These are phyloP conservation scores for Perccottus glenii DNA, from an alignment of 2,113 vertebrate genomes.

Conservation along the genomic window DNA sequence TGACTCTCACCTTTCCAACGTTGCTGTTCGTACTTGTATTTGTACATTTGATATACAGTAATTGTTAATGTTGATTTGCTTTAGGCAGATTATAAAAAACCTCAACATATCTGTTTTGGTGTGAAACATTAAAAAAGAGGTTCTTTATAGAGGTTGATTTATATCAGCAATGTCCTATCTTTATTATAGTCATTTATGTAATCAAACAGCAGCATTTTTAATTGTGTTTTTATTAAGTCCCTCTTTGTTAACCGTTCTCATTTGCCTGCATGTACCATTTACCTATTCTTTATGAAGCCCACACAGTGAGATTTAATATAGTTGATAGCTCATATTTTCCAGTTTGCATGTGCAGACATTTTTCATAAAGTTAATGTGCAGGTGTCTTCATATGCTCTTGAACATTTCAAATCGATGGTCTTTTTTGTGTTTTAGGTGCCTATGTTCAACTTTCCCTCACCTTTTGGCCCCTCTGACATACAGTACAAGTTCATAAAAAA, in stretches of 20 bases:
- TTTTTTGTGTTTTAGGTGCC: no score
- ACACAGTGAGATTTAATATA: conserved; percentile 6
- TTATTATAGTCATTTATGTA: conserved; percentile 46
- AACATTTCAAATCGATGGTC: no score
- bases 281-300: conserved; percentile 25
- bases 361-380: not conserved
- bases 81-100: conserved; percentile 4
- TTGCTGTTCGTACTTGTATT: no score
- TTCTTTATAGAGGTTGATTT: not conserved
- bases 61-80: not conserved
- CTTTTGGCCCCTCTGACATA: conserved; percentile 30
- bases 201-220: conserved; percentile 57
- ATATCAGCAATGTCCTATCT: conserved; percentile 9
- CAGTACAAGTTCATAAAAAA: conserved; percentile 24
- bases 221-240: conserved; percentile 61
- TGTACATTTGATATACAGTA: not conserved
- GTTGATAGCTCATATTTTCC: not conserved
- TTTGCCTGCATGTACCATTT: conserved; percentile 37
- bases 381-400: not conserved
- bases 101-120: not conserved
- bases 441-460: conserved; percentile 66
- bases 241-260: conserved; percentile 45
- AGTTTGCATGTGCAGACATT: not conserved
- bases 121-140: not conserved
- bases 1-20: no score